Conservation (phyloP, 2,113 vertebrate species). For the Gymnogyps californianus region DNA sequence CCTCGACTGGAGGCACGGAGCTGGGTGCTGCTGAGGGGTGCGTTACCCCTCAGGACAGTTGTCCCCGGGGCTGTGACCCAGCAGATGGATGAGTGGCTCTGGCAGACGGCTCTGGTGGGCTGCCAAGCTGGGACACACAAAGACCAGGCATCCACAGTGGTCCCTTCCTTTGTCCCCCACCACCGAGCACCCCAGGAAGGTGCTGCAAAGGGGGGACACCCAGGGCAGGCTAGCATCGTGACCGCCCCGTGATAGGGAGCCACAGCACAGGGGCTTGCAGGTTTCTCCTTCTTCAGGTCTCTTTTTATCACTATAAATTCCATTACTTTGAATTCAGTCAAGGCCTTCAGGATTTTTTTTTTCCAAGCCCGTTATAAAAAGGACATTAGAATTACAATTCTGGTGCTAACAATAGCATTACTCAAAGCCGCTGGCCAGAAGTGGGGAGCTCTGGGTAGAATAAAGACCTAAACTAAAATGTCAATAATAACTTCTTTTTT, state of each 20-base stretch:
- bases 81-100: accelerated
- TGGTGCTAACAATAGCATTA: conserved; percentile 2
- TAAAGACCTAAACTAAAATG: conserved; percentile 24
- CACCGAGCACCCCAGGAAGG: background rate
- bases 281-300: background rate
- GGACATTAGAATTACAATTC: background rate
- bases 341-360: background rate
- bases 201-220: background rate
- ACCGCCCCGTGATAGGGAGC: background rate
- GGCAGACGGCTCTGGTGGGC: background rate
- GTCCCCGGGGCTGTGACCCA: background rate
- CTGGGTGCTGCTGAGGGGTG: background rate
- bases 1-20: accelerated
- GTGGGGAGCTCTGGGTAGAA: background rate
- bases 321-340: background rate
- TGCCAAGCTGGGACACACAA: background rate
- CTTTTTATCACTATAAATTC: background rate
- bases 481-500: conserved; percentile 23
- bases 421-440: background rate
- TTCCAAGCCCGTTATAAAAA: background rate
- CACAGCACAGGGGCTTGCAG: accelerated
- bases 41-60: accelerated
- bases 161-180: background rate
- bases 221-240: accelerated
- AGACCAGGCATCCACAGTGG: background rate